Evolutionary conservation across 2,113 vertebrate genomes (phyloP).

Genomic region (Aix galericulata): DNA sequence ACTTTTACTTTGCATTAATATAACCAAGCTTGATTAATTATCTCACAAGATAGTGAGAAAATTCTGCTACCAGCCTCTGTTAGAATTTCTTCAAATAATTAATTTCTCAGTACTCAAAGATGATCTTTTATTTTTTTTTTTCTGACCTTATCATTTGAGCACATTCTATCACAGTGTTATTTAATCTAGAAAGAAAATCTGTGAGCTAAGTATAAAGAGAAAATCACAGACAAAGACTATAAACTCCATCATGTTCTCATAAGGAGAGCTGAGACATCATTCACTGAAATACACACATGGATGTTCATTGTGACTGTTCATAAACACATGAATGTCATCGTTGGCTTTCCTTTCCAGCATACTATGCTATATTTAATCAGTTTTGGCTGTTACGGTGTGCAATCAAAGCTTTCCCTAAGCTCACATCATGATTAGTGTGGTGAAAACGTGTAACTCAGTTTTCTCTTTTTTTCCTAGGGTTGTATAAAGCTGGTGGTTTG

Average conservation of each 20-base stretch:
- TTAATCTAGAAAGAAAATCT: not conserved
- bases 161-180: not conserved
- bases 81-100: not conserved
- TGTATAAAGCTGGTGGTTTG: not conserved
- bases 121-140: not conserved
- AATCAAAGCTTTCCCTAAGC: not conserved
- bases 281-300: not conserved
- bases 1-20: not conserved
- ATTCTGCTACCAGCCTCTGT: not conserved
- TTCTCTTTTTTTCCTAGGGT: rapidly evolving
- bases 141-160: not conserved
- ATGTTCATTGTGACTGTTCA: not conserved
- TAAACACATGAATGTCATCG: not conserved
- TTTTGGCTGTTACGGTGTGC: not conserved
- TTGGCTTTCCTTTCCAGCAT: not conserved
- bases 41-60: not conserved
- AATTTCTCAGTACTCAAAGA: not conserved
- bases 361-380: not conserved
- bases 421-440: not conserved
- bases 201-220: not conserved
- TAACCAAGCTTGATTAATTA: constrained; percentile 11
- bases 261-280: not conserved
- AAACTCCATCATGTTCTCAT: not conserved
- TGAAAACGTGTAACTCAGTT: not conserved
- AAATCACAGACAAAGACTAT: not conserved